Base-by-base conservation (phyloP, 2,797 vertebrate genomes). In the Falco columbarius region DNA sequence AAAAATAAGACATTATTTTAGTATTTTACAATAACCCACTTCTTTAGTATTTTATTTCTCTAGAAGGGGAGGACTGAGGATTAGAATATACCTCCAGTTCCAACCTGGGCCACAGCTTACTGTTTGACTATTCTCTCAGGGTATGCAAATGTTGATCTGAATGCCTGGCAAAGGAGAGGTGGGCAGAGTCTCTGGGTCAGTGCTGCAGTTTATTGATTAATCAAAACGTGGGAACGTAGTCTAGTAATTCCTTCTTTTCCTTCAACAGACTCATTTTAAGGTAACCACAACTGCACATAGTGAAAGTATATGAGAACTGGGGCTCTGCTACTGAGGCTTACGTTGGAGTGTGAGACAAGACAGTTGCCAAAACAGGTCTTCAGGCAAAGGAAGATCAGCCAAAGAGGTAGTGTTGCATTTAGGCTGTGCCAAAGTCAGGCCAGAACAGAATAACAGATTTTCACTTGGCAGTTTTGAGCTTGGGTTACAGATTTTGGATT, bases 41-140 rank as follows among this genome's bases (percentile, higher is more conserved):
- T 73, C 22, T 74, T 46, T 29, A 14, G 6, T 3, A 29, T 71
- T 77, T 63, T 79, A 36, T 82, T 85, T 36, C 7, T 65, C 22
- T 71, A 34, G 34, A 73, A 66, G 4, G 12, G 11, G 9, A 27
- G 10, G 44, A 10, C 2, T 47, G 1, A 1, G 1, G 3, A 0
- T 6, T 46, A 54, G 20, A 81, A 58, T 58, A 58, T 42, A 42
- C 4, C 8, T 42, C 26, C 19, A 36, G 1, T 71, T 66, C 17
- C 34, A 74, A 7, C 10, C 15, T 38, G 16, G 6, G 13, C 14
- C 7, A 14, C 19, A 55, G 3, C 6, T 21, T 80, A 12, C 20
- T 11, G 5, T 74, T 81, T 91, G 34, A 42, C 7, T 18, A 10
- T 7, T 52, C 14, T 86, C 90, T 6, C 5, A 14, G 10, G 6